Conservation (phyloP, 2,113 vertebrate genomes). For the Oryzias curvinotus region DNA sequence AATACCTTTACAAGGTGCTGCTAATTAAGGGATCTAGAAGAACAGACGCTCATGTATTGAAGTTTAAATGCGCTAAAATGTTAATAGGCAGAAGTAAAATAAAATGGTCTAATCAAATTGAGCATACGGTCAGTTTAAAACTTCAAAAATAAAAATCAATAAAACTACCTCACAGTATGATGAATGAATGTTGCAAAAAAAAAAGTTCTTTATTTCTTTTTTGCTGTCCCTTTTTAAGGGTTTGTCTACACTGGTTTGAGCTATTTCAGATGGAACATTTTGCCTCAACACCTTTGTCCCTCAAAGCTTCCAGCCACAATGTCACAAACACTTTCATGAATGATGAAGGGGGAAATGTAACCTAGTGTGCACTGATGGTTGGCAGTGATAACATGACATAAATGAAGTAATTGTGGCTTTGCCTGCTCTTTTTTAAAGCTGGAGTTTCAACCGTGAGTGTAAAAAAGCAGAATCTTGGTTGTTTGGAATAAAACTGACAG, state of each 20-base stretch:
- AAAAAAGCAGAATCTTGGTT: slow-evolving; percentile 11
- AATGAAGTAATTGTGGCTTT: slow-evolving; percentile 30
- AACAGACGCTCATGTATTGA: not conserved
- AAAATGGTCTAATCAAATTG: not conserved
- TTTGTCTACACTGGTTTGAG: slow-evolving; percentile 30
- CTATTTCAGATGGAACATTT: slow-evolving; percentile 68
- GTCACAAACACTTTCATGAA: slow-evolving; percentile 71
- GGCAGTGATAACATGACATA: slow-evolving; percentile 45
- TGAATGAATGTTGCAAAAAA: slow-evolving; percentile 34
- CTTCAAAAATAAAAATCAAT: slow-evolving; percentile 47
- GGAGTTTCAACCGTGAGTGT: slow-evolving; percentile 10
- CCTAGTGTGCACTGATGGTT: slow-evolving; percentile 40
- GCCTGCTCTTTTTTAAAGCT: too few species aligned
- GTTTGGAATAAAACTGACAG: slow-evolving; percentile 39
- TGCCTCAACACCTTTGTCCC: slow-evolving; percentile 64
- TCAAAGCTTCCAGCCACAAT: slow-evolving; percentile 46
- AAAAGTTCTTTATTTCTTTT: slow-evolving; percentile 50
- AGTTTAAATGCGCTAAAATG: too few species aligned
- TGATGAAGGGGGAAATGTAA: slow-evolving; percentile 28
- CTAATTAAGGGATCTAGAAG: not conserved
- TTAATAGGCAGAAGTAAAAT: too few species aligned
- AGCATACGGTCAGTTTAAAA: not conserved
- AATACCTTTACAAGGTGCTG: not conserved
- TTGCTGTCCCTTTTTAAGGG: slow-evolving; percentile 39
- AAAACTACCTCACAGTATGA: slow-evolving; percentile 63